These are phyloP conservation scores for Tipula helvola DNA, from an alignment of 2,888 invertebrate genomes.

Conservation along the genomic window DNA sequence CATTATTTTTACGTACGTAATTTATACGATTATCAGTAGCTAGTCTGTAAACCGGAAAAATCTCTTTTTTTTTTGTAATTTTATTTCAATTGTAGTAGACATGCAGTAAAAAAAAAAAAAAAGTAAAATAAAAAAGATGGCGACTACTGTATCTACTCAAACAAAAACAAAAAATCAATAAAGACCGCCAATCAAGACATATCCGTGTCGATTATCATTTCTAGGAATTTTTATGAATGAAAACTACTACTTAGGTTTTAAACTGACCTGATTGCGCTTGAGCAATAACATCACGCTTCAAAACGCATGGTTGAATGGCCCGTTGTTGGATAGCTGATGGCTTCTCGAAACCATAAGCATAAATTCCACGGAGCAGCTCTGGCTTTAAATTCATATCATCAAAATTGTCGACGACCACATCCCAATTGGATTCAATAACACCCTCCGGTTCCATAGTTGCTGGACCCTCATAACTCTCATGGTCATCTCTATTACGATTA, in stretches of 20 bases:
- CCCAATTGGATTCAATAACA: conserved; percentile 86
- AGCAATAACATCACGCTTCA: conserved; percentile 95
- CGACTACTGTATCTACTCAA: neutral
- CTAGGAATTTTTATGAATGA: neutral
- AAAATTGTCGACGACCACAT: conserved; percentile 89
- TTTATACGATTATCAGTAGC: neutral
- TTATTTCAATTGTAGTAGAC: neutral
- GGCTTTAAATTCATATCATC: conserved; percentile 94
- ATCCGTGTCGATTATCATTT: neutral
- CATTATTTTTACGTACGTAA: neutral
- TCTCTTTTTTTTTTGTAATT: neutral
- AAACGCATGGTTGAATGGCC: conserved; percentile 94
- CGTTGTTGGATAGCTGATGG: conserved; percentile 99
- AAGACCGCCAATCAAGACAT: neutral
- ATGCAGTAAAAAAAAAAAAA: neutral
- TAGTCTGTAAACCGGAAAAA: neutral
- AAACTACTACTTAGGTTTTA: neutral
- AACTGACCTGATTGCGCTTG: conserved; percentile 88
- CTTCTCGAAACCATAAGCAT: conserved; percentile 94
- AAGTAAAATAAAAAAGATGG: too few relatives aligned
- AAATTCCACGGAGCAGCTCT: conserved; percentile 10
- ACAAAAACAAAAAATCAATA: conserved; percentile 4
- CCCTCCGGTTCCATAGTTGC: conserved; percentile 48
- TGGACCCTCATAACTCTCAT: conserved; percentile 29
- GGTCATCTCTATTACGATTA: conserved; percentile 17